A percentile compares a stretch with the other conserved stretches of the same genome.
Conservation (phyloP, 2,888 invertebrate species). For the Ernsta delagoae region DNA sequence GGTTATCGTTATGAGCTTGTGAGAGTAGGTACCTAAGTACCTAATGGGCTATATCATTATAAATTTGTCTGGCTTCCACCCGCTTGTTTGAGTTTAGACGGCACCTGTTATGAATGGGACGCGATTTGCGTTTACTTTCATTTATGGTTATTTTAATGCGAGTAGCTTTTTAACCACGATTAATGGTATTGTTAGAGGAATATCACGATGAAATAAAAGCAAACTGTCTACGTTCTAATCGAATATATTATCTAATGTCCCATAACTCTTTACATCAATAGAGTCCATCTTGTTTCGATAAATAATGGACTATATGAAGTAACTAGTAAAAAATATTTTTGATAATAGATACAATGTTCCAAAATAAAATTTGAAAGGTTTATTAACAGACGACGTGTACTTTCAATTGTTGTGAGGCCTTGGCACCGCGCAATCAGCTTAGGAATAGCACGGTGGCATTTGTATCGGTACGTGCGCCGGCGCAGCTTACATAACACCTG, state of each 20-base stretch:
- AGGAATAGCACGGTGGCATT: constrained; percentile 75
- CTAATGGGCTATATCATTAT: constrained; percentile 74
- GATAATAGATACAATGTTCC: neutral
- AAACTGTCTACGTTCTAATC: neutral
- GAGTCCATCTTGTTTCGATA: too few relatives aligned
- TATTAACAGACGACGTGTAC: constrained; percentile 58
- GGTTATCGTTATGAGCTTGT: constrained; percentile 69
- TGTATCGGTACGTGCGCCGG: constrained; percentile 62
- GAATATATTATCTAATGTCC: too few relatives aligned
- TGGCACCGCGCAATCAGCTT: constrained; percentile 68
- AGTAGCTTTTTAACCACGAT: neutral
- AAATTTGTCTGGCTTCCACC: constrained; percentile 70
- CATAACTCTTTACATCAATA: too few relatives aligned
- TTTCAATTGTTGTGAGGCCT: constrained; percentile 75
- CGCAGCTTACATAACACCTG: constrained; percentile 83
- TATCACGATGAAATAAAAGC: neutral
- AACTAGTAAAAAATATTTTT: too few relatives aligned
- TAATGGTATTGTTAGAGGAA: neutral
- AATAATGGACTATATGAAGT: too few relatives aligned
- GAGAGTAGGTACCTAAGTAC: constrained; percentile 49
- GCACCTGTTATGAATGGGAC: constrained; percentile 62
- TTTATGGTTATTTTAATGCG: constrained; percentile 42
- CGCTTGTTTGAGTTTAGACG: constrained; percentile 49
- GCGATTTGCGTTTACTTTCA: constrained; percentile 54
- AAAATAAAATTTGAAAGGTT: constrained; percentile 52